These are phyloP conservation scores for Melopsittacus undulatus DNA, from an alignment of 2,797 vertebrate genomes.

Conservation along the genomic window DNA sequence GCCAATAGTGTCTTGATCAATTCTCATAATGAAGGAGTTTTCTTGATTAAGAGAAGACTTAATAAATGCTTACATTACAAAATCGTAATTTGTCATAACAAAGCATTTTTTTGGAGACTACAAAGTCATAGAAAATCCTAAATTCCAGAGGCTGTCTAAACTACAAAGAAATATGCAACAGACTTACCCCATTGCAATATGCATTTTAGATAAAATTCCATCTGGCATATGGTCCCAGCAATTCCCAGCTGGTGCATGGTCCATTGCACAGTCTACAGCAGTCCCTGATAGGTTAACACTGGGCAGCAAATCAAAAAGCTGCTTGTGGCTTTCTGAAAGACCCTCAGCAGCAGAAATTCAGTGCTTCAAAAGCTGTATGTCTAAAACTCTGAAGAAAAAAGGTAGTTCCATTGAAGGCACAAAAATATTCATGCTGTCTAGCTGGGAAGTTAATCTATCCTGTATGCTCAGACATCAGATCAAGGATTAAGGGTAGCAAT, in stretches of 20 bases:
- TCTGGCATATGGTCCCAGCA: constrained; percentile 22
- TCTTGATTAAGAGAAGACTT: background rate
- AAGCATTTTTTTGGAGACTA: background rate
- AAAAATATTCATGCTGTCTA: background rate
- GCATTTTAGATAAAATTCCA: background rate
- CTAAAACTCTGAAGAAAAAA: background rate
- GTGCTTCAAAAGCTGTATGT: background rate
- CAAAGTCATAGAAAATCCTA: background rate
- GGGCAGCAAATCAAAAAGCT: constrained; percentile 32
- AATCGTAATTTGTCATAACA: background rate
- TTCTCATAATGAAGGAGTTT: background rate
- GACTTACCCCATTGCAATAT: background rate
- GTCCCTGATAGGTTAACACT: constrained; percentile 7
- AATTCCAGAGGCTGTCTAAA: background rate
- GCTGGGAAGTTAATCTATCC: background rate
- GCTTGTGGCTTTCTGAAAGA: background rate
- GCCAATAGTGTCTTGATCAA: background rate
- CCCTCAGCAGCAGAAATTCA: background rate
- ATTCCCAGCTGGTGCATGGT: constrained; percentile 35
- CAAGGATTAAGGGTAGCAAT: background rate
- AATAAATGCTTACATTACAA: background rate
- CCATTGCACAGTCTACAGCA: constrained; percentile 31
- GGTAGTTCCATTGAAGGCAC: background rate
- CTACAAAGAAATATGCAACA: constrained; percentile 22
- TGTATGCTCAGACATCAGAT: background rate